A percentile compares a stretch with the other conserved stretches of the same genome.
These are phyloP conservation scores for Dufourea novaeangliae DNA, from an alignment of 1,140 invertebrate species.

Conservation along the genomic window DNA sequence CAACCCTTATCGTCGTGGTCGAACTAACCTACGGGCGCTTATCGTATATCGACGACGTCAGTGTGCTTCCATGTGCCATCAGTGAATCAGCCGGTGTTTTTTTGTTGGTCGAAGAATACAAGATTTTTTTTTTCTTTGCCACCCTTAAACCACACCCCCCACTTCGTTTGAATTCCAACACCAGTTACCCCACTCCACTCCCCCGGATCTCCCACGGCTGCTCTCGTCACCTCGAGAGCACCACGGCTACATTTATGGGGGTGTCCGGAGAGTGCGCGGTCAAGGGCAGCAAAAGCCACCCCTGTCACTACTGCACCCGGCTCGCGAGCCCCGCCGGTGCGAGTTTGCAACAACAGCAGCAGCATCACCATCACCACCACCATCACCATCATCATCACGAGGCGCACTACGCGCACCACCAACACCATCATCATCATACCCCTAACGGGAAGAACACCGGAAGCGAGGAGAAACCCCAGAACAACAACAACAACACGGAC, in stretches of 20 bases:
- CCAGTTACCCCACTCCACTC: too few relatives aligned
- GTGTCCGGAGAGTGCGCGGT: slow-evolving; percentile 79
- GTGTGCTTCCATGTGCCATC: slow-evolving; percentile 46
- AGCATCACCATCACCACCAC: slow-evolving; percentile 50
- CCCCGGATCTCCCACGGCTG: slow-evolving; percentile 9
- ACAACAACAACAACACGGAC: slow-evolving; percentile 70
- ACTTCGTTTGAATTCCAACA: neutral
- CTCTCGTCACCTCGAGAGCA: slow-evolving; percentile 51
- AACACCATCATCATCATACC: slow-evolving; percentile 67
- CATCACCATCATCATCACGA: slow-evolving; percentile 65
- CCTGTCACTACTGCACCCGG: slow-evolving; percentile 77
- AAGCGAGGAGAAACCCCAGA: slow-evolving; percentile 52
- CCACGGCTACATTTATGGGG: slow-evolving; percentile 76
- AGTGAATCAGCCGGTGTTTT: slow-evolving; percentile 45
- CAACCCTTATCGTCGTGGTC: neutral
- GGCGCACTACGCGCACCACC: slow-evolving; percentile 61
- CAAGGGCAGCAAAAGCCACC: slow-evolving; percentile 77
- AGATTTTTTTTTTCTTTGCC: neutral
- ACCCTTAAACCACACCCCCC: neutral
- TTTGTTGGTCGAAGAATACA: neutral
- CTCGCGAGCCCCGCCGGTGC: slow-evolving; percentile 69
- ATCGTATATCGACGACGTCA: neutral
- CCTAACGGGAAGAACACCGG: slow-evolving; percentile 59
- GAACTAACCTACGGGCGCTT: neutral
- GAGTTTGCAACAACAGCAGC: slow-evolving; percentile 65